phyloP scores from a whole-genome alignment of 2,113 vertebrate genomes.

The Callaeas wilsoni region DNA sequence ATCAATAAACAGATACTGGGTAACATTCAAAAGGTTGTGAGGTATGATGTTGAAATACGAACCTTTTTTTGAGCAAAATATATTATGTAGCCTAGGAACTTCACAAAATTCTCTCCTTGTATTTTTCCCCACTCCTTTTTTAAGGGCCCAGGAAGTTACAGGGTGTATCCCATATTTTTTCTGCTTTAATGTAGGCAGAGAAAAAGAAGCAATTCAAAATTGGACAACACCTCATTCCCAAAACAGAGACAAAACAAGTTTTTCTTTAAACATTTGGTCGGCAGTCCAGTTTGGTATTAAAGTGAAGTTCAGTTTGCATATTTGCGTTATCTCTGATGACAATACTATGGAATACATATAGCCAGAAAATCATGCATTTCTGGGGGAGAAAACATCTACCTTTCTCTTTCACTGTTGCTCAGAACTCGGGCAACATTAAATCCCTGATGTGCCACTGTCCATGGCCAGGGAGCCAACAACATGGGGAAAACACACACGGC shows the following conservation, averaged over 20 bases:
- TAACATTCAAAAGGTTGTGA: background rate
- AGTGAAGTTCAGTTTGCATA: background rate
- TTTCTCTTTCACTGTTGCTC: background rate
- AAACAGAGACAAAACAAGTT: background rate
- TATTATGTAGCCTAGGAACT: background rate
- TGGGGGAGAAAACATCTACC: background rate
- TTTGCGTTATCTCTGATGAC: background rate
- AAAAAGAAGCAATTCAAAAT: background rate
- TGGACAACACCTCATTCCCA: background rate
- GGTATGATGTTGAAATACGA: background rate
- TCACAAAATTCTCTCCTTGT: background rate
- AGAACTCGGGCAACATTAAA: background rate
- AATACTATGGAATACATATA: background rate
- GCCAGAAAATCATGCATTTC: background rate
- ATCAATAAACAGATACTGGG: background rate
- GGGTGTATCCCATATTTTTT: background rate
- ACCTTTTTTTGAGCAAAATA: background rate
- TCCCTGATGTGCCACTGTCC: background rate
- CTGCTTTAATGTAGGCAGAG: background rate
- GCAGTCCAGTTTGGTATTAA: background rate
- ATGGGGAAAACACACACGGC: rapidly evolving
- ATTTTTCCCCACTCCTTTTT: background rate
- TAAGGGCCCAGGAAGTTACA: background rate
- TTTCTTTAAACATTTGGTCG: background rate
- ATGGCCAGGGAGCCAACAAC: rapidly evolving